Evolutionary conservation across 2,888 invertebrate species (phyloP).

Genomic region (Perdita meconis): DNA sequence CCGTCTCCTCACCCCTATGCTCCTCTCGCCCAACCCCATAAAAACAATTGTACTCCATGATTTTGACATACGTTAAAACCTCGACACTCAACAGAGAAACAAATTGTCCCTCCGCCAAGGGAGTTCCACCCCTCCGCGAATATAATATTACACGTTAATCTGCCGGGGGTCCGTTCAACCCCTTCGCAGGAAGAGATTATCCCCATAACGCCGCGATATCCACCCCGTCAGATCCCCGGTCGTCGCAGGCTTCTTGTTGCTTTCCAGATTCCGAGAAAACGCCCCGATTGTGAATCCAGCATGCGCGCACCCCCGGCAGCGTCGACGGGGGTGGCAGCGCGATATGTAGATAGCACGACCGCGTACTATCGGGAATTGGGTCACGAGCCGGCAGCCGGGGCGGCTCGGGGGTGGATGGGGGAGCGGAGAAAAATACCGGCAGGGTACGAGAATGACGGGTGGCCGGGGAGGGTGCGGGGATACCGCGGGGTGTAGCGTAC

Average conservation of each 20-base stretch:
- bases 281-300: constrained; percentile 37
- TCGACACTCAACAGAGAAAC: neutral
- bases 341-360: constrained; percentile 52
- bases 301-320: constrained; percentile 43
- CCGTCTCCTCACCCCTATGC: neutral
- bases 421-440: constrained; percentile 57
- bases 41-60: neutral
- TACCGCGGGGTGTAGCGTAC: constrained; percentile 36
- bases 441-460: constrained; percentile 55
- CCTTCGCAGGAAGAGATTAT: constrained; percentile 63
- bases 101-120: neutral
- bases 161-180: constrained; percentile 55
- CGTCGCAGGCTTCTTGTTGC: constrained; percentile 31
- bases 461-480: constrained; percentile 32
- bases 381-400: constrained; percentile 58
- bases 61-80: neutral
- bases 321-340: constrained; percentile 38
- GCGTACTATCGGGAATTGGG: constrained; percentile 66
- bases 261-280: constrained; percentile 44
- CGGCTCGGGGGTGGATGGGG: constrained; percentile 1
- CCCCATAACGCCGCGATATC: constrained; percentile 61
- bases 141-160: constrained; percentile 60
- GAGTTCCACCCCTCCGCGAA: neutral
- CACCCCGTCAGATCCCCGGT: too few relatives aligned
- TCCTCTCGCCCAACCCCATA: neutral